Base-by-base conservation (phyloP, 2,113 vertebrate genomes). In the Antigone vipio region DNA sequence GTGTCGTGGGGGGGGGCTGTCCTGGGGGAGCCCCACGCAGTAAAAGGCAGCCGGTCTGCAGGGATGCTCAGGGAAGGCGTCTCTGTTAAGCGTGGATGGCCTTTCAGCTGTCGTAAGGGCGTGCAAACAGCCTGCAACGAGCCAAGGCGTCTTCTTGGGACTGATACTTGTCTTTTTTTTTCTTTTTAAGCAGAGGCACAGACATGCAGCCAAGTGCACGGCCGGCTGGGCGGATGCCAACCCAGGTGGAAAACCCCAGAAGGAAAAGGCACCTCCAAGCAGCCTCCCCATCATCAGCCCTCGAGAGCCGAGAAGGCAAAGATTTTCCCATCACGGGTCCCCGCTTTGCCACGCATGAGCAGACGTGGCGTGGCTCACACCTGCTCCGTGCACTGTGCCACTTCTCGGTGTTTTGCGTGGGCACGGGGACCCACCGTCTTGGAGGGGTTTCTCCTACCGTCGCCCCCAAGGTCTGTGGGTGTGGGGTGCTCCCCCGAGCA, bases 181-280 rank as follows among this genome's bases (percentile, higher is more conserved):
- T 32, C 17, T 47, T 45, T 89, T 26, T 7, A 64, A 89, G 53
- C 45, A 49, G 40, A 24, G n/a, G 9, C 40, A 35, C 0, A 0
- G 34, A 22, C 19, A 19, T 0, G 3, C 40, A 40, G 38, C 67
- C 53, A 2, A 53, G 50, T 9, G 42, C 0, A 0, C 0, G 18
- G 47, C 42, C 0, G 0, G 40, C 7, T 9, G 5, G n/a, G 67
- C 8, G 29, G 56, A 13, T 32, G 62, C 44, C 50, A 60, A 6
- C 21, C 72, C 45, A 8, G 44, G 56, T 40, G 79, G 52, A 66
- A 81, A 93, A 71, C 12, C 29, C 69, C 44, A 62, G 22, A 22
- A 75, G 58, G 44, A 77, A 79, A 83, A 94, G 47, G 9, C 49
- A 88, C 5, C 40, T 88, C 40, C 58, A 66, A 6, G 0, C 60